Evolutionary conservation across 2,113 vertebrate genomes (phyloP).

Genomic region (Crocuta crocuta): DNA sequence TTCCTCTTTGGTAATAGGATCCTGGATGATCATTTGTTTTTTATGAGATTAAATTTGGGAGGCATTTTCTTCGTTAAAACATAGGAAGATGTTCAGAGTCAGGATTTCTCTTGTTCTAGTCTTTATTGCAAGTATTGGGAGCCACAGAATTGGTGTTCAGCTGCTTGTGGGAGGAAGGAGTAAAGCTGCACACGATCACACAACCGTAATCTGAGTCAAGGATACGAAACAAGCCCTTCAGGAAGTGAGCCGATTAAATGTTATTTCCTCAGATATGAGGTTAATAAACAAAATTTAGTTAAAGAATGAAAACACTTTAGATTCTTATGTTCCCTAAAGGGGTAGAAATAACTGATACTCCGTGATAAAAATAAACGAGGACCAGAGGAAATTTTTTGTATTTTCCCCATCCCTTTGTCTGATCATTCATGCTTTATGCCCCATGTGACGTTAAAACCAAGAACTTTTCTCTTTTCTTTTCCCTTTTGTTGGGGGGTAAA

Average conservation of each 20-base stretch:
- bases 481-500: constrained; percentile 66
- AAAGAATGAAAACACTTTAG: constrained; percentile 15
- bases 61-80: background rate
- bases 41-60: background rate
- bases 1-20: background rate
- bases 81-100: background rate
- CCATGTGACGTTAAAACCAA: constrained; percentile 11
- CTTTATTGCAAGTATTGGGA: background rate
- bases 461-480: constrained; percentile 10
- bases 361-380: constrained; percentile 47
- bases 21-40: background rate
- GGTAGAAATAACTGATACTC: background rate
- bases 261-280: constrained; percentile 74
- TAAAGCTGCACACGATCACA: background rate
- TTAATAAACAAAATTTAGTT: constrained; percentile 60
- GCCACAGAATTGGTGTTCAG: background rate
- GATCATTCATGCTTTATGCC: background rate
- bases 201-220: constrained; percentile 58
- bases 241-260: constrained; percentile 69
- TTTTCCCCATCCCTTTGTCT: background rate
- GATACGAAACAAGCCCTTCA: constrained; percentile 55
- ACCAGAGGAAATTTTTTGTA: background rate
- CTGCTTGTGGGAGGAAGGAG: background rate
- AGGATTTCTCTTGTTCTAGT: background rate
- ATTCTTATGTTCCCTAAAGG: background rate